Base-by-base conservation (phyloP, 2,888 invertebrate species). In the Drosophila robusta region DNA sequence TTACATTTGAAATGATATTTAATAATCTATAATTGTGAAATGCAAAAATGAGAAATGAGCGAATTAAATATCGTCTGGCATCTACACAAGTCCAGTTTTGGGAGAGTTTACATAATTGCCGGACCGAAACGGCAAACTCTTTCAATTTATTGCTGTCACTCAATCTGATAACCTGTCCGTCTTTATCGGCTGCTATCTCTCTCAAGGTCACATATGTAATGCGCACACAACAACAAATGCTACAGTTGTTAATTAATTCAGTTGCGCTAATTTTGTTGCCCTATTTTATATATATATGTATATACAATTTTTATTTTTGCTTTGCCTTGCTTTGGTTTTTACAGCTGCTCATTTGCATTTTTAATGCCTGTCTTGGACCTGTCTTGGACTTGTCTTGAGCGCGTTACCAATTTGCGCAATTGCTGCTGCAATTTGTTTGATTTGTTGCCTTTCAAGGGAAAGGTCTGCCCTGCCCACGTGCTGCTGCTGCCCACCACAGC, bases 201-300 rank as follows among this genome's bases (percentile, higher is more conserved):
- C 67, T 72, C 83, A 84, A 84, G 83, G 83, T 84, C 87, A 81
- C 57, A 47, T 56, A 49, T 64, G 69, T 75, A 78, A 77, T 75
- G 65, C 57, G 9, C 39, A 39, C n/a, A 54, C 44, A 61, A n/a
- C 11, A 62, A 34, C 73, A 86, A 85, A 74, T 78, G 84, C 68
- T 83, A 72, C 75, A 81, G 69, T 82, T 85, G 78, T 70, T 85
- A 85, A 85, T 85, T 80, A 83, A 85, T 82, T 87, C 83, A 82
- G 87, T 87, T 85, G 79, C 88, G 75, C 79, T 83, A 85, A 87
- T 87, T 80, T 82, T 58, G 70, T 36, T 64, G 76, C 39, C 63
- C 73, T 58, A 42, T 70, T 85, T 52, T 60, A 56, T 50, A 14
- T 32, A 42, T 22, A 51, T 12, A 32, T 12, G 12, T 47, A 36